phyloP scores from a whole-genome alignment of 2,797 vertebrate genomes.

The Synaphobranchus kaupii region DNA sequence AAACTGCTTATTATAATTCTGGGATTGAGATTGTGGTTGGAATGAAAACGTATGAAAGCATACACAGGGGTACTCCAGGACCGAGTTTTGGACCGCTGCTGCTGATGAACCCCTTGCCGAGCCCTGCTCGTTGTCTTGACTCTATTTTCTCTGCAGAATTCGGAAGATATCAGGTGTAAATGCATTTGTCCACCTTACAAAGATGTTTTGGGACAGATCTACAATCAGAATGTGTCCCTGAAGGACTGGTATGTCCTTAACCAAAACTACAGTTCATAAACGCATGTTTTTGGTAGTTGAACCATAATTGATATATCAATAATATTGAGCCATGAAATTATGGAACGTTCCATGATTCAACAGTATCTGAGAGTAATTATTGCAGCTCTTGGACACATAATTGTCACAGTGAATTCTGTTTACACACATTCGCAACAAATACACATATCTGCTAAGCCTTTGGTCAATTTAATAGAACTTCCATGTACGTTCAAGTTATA shows the following conservation, averaged over 20 bases:
- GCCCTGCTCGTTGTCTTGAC: background rate
- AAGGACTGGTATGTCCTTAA: slow-evolving; percentile 90
- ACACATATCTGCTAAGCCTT: background rate
- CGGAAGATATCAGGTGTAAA: slow-evolving; percentile 93
- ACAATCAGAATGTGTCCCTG: slow-evolving; percentile 94
- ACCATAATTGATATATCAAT: background rate
- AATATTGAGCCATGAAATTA: background rate
- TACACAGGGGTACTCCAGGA: too few species aligned
- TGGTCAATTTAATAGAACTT: background rate
- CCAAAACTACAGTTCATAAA: background rate
- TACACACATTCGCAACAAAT: background rate
- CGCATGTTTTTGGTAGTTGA: background rate
- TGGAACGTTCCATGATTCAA: background rate
- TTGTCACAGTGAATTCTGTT: too few species aligned
- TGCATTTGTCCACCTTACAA: slow-evolving; percentile 98
- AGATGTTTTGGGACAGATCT: slow-evolving; percentile 86
- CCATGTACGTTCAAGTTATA: background rate
- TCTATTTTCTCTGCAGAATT: slow-evolving; percentile 75
- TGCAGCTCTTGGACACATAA: too few species aligned
- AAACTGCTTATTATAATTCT: too few species aligned
- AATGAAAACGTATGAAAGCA: too few species aligned
- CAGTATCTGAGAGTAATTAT: too few species aligned
- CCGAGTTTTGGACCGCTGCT: too few species aligned
- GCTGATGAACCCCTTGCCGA: background rate
- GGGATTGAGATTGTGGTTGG: too few species aligned